A percentile compares a stretch with the other conserved stretches of the same genome.
phyloP scores from a whole-genome alignment of 2,113 vertebrate genomes.

The Eurypyga helias region DNA sequence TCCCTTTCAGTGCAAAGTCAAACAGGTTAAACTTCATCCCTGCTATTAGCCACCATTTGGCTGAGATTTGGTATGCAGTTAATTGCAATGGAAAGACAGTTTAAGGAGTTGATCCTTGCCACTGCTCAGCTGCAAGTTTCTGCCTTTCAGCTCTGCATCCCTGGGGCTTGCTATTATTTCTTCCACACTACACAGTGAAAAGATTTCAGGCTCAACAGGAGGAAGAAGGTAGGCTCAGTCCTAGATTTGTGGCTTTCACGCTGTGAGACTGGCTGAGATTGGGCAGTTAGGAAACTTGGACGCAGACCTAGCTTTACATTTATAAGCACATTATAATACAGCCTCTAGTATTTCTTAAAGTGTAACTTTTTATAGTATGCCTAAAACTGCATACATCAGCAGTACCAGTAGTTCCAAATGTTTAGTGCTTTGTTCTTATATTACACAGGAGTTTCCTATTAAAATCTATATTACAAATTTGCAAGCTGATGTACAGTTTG shows the following conservation, averaged over 20 bases:
- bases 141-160: neutral
- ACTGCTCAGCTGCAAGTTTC: neutral
- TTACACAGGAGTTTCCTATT: neutral
- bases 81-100: neutral
- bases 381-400: neutral
- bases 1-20: slow-evolving; percentile 33
- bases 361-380: neutral
- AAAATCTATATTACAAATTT: neutral
- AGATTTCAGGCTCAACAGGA: neutral
- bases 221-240: neutral
- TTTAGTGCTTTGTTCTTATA: neutral
- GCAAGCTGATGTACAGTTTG: neutral
- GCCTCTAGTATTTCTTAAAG: neutral
- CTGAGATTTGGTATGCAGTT: neutral
- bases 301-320: neutral
- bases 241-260: neutral
- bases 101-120: slow-evolving; percentile 10
- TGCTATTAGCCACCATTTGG: slow-evolving; percentile 16
- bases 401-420: neutral
- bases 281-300: neutral
- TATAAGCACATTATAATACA: neutral
- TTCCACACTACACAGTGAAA: neutral
- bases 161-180: neutral
- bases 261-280: neutral
- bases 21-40: slow-evolving; percentile 54